phyloP scores from a whole-genome alignment of 2,113 vertebrate species.

The Misgurnus mizolepis region DNA sequence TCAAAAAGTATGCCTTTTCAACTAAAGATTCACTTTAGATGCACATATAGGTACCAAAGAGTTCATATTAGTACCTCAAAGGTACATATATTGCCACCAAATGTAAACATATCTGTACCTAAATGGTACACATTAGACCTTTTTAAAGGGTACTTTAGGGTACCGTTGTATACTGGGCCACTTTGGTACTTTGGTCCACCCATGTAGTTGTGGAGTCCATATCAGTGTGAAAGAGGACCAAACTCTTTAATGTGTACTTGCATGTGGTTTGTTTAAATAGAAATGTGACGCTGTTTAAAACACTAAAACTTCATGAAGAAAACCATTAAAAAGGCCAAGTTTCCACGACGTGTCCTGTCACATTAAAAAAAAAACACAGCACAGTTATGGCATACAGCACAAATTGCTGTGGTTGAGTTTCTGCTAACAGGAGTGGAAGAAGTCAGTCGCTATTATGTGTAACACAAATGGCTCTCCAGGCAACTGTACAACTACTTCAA shows the following conservation, averaged over 20 bases:
- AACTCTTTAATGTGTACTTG: slow-evolving; percentile 50
- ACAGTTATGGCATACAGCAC: background rate
- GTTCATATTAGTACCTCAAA: no score
- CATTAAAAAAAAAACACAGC: background rate
- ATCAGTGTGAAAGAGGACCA: slow-evolving; percentile 53
- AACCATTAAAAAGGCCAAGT: slow-evolving; percentile 54
- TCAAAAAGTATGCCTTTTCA: no score
- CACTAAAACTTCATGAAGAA: slow-evolving; percentile 55
- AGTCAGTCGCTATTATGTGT: slow-evolving; percentile 25
- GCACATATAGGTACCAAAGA: no score
- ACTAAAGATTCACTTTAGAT: no score
- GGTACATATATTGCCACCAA: no score
- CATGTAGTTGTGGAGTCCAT: slow-evolving; percentile 47
- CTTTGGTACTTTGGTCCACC: slow-evolving; percentile 25
- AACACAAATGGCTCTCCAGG: slow-evolving; percentile 51
- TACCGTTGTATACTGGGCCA: background rate
- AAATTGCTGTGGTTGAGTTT: background rate
- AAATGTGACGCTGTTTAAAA: slow-evolving; percentile 56
- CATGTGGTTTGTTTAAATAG: slow-evolving; percentile 52
- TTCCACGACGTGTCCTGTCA: background rate
- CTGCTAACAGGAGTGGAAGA: slow-evolving; percentile 30
- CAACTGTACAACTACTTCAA: slow-evolving; percentile 34
- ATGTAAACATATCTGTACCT: no score
- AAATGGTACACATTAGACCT: no score
- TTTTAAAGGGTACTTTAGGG: no score